Percentiles rank a stretch among this genome's conserved stretches.
Evolutionary conservation across 2,113 vertebrate species (phyloP).

Genomic region (Ageneiosus marmoratus): DNA sequence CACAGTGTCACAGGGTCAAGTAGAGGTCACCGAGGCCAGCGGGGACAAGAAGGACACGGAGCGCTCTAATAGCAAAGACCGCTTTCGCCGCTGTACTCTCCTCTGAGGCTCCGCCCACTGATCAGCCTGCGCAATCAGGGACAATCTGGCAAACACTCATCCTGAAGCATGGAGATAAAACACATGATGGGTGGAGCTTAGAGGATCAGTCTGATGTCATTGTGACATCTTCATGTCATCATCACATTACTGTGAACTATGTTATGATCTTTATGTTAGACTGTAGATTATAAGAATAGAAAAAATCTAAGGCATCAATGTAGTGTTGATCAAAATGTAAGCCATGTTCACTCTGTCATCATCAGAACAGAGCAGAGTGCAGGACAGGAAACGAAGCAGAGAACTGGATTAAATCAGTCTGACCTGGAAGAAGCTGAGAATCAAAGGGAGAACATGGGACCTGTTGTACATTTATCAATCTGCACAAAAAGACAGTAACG

Average conservation of each 20-base stretch:
- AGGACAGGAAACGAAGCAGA: background rate
- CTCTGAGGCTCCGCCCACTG: slow-evolving; percentile 21
- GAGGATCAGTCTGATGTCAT: no score
- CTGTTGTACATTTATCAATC: background rate
- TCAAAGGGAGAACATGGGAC: background rate
- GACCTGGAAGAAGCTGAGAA: background rate
- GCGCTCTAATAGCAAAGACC: slow-evolving; percentile 84
- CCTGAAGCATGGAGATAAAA: background rate
- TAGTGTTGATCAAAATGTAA: background rate
- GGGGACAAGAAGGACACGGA: slow-evolving; percentile 83
- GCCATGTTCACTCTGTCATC: background rate
- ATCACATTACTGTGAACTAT: background rate
- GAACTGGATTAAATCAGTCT: no score
- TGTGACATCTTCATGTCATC: background rate
- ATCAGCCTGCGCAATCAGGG: background rate
- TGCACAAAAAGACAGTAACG: background rate
- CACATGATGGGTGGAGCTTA: background rate
- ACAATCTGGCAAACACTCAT: background rate
- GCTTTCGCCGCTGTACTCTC: slow-evolving; percentile 31
- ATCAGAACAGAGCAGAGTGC: background rate
- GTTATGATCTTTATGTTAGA: background rate
- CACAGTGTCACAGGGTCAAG: slow-evolving; percentile 67
- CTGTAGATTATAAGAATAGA: background rate
- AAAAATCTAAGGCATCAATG: background rate
- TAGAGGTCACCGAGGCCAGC: slow-evolving; percentile 82